Percentiles rank a stretch among this genome's conserved stretches.
These are phyloP conservation scores for Frankliniella fusca DNA, from an alignment of 2,888 invertebrate species.

Conservation along the genomic window DNA sequence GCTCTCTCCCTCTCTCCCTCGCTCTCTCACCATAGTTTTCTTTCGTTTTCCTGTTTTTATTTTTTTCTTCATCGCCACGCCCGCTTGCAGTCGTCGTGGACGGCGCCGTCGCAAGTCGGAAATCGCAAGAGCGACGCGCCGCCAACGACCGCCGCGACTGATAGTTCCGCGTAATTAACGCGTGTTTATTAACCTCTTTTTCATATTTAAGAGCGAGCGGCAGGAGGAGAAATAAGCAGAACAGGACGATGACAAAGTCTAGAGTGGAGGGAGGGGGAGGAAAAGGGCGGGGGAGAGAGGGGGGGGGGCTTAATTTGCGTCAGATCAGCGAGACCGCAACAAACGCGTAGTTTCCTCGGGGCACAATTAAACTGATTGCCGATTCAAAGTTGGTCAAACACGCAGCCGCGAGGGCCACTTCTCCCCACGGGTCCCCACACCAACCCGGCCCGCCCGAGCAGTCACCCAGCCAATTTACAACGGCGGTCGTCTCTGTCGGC, in stretches of 20 bases:
- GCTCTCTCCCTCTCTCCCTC: too few species aligned
- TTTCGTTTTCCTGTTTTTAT: too few species aligned
- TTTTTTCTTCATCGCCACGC: too few species aligned
- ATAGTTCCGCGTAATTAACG: too few species aligned
- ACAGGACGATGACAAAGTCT: conserved; percentile 30
- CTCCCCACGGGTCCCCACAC: neutral
- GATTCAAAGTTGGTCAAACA: conserved; percentile 3
- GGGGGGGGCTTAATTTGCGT: neutral
- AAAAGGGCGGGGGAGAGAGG: conserved; percentile 31
- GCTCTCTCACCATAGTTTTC: too few species aligned
- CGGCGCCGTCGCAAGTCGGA: too few species aligned
- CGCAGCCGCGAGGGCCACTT: neutral
- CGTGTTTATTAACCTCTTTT: too few species aligned
- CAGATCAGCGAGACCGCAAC: neutral
- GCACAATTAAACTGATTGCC: conserved; percentile 22
- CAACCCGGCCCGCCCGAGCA: neutral
- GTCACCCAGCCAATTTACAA: neutral
- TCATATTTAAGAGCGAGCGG: conserved; percentile 25
- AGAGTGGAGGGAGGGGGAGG: conserved; percentile 31
- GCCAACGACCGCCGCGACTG: too few species aligned
- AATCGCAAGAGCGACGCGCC: too few species aligned
- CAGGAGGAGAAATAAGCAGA: conserved; percentile 29
- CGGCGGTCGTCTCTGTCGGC: neutral
- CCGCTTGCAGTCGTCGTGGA: too few species aligned
- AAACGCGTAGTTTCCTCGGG: conserved; percentile 3